Evolutionary conservation across 2,113 vertebrate genomes (phyloP).

Genomic region (Sorex fumeus): DNA sequence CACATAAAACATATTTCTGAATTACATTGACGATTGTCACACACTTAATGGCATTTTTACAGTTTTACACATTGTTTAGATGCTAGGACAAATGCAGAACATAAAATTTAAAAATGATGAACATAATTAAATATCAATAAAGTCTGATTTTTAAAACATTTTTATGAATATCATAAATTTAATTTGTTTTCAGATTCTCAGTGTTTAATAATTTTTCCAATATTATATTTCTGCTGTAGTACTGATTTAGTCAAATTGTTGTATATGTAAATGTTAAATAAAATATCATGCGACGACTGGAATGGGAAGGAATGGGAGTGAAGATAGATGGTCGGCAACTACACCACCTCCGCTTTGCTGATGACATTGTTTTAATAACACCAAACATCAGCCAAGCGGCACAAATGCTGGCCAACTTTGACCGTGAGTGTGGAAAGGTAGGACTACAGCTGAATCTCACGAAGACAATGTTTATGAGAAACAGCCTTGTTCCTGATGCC

Average conservation of each 20-base stretch:
- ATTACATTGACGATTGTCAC: constrained; percentile 29
- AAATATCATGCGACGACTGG: too few relatives aligned
- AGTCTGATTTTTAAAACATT: constrained; percentile 79
- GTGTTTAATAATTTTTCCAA: constrained; percentile 61
- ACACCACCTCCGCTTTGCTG: too few relatives aligned
- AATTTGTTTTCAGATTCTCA: constrained; percentile 72
- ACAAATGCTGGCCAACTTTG: too few relatives aligned
- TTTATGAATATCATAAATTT: constrained; percentile 71
- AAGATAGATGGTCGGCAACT: too few relatives aligned
- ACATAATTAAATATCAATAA: constrained; percentile 63
- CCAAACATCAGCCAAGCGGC: too few relatives aligned
- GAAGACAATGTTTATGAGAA: too few relatives aligned
- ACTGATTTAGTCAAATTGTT: constrained; percentile 56
- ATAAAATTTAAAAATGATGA: constrained; percentile 48
- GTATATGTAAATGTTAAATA: constrained; percentile 48
- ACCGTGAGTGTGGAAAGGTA: too few relatives aligned
- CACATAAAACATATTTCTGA: constrained; percentile 43
- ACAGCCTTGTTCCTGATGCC: too few relatives aligned
- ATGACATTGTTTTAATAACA: too few relatives aligned
- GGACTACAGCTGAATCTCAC: too few relatives aligned
- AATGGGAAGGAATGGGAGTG: too few relatives aligned
- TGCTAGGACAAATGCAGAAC: constrained; percentile 41
- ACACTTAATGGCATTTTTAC: neutral
- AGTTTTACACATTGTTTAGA: constrained; percentile 3
- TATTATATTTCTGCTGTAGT: constrained; percentile 65